phyloP scores from a whole-genome alignment of 2,797 vertebrate species.

The Phataginus tetradactyla region DNA sequence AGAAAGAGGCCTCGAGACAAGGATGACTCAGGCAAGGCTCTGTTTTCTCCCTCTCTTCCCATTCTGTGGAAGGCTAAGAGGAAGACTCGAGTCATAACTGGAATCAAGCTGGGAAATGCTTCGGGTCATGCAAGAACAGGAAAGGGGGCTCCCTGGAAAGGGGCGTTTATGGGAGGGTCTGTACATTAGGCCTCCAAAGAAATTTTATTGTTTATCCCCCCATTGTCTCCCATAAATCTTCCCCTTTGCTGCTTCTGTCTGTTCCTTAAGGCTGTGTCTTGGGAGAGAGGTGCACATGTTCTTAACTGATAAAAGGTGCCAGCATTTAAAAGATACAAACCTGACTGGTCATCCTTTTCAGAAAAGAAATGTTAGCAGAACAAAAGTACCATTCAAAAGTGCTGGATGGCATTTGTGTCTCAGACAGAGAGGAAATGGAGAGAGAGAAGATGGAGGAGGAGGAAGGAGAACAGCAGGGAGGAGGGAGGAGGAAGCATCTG shows the following conservation, averaged over 20 bases:
- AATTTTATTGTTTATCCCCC: neutral
- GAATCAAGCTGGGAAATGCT: neutral
- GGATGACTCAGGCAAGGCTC: neutral
- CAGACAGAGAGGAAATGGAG: conserved; percentile 1
- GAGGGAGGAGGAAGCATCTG: neutral
- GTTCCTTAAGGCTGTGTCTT: conserved; percentile 23
- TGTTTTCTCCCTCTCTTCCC: neutral
- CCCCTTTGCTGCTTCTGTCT: conserved; percentile 8
- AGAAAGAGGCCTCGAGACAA: neutral
- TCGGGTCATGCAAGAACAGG: neutral
- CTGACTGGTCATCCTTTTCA: conserved; percentile 52
- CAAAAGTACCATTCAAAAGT: conserved; percentile 56
- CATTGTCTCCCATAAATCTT: neutral
- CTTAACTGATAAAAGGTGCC: conserved; percentile 76
- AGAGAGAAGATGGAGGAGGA: conserved; percentile 44
- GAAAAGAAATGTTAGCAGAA: conserved; percentile 48
- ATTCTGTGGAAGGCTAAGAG: neutral
- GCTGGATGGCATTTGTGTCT: conserved; percentile 50
- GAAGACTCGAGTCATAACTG: neutral
- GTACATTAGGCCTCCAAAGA: neutral
- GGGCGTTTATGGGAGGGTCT: neutral
- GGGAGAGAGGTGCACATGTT: neutral
- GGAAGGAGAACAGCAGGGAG: neutral
- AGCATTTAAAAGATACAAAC: conserved; percentile 58
- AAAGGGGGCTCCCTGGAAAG: neutral